Percentiles rank a stretch among this genome's conserved stretches.
phyloP scores from a whole-genome alignment of 2,797 vertebrate genomes.

The Loriculus beryllinus region DNA sequence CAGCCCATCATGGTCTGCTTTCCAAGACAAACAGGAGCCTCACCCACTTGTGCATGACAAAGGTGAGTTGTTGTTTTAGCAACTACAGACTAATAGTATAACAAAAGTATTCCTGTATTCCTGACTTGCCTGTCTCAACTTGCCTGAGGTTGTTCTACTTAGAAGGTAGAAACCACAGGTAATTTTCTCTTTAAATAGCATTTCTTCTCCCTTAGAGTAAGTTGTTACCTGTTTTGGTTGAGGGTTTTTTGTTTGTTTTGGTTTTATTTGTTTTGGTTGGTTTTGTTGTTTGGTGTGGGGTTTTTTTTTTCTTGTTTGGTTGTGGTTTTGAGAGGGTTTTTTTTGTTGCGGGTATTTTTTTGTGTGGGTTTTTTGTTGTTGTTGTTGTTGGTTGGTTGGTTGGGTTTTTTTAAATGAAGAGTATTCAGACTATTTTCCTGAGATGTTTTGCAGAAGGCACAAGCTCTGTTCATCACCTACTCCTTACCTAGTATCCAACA shows the following conservation, averaged over 20 bases:
- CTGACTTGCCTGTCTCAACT: background rate
- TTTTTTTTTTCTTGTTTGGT: background rate
- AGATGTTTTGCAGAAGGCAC: background rate
- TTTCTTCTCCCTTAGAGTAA: background rate
- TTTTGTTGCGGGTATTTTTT: too few relatives aligned
- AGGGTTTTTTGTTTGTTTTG: background rate
- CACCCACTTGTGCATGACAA: background rate
- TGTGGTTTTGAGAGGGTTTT: background rate
- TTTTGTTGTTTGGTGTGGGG: background rate
- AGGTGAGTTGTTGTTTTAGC: conserved; percentile 36
- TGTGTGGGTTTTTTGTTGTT: background rate
- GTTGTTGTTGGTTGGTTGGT: background rate
- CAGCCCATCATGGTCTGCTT: background rate
- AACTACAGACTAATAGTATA: background rate
- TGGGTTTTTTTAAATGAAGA: background rate
- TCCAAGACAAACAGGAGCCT: conserved; percentile 54
- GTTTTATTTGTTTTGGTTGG: background rate
- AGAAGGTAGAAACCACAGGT: conserved; percentile 9
- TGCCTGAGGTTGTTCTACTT: background rate
- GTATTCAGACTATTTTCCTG: background rate
- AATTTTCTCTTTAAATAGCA: background rate
- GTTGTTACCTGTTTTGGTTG: background rate
- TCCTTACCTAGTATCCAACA: background rate
- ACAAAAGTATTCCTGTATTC: background rate
- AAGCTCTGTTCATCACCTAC: background rate